Base-by-base conservation (phyloP, 2,113 vertebrate genomes). In the Neolamprologus variostigma region DNA sequence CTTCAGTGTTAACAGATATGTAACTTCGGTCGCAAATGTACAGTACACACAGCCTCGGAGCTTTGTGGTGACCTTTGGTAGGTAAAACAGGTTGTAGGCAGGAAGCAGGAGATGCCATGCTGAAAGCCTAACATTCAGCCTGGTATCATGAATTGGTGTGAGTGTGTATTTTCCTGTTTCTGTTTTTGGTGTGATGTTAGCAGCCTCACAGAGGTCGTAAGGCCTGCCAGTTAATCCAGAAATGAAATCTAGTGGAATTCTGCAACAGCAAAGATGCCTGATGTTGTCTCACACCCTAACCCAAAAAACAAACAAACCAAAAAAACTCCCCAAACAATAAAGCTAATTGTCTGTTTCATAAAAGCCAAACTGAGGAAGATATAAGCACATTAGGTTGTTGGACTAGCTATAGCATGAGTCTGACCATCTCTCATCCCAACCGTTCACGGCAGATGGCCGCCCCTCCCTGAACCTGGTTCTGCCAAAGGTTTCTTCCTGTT, bases 401-500 rank as follows among this genome's bases (percentile, higher is more conserved):
- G 21, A 45, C 13, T 16, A 45, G 40, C 68, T 45, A 45, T 45
- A 26, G 35, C 37, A 45, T 45, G 13, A 45, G 13, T 45, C 37
- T 45, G 37, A 73, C 57, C 57, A 33, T 61, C 57, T 61, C 26
- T 61, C 26, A 61, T 4, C 57, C 57, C 16, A 33, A 61, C 57
- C 0, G 2, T 1, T 61, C 2, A 3, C 2, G 0, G 26, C 26
- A 31, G 14, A 61, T 61, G 57, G 55, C 26, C 2, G 14, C 8
- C 57, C 57, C 57, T 31, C 26, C 26, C 55, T 59, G 26, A 59
- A 3, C 26, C 55, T 59, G 55, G 55, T 31, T 59, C 55, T 31
- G 5, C 26, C 14, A 0, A 1, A 59, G 55, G 14, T 59, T 59
- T 31, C 55, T 59, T 31, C 3, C 26, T 31, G 13, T 59, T 59